Conservation (phyloP, 2,113 vertebrate species). For the Anhinga rufa region DNA sequence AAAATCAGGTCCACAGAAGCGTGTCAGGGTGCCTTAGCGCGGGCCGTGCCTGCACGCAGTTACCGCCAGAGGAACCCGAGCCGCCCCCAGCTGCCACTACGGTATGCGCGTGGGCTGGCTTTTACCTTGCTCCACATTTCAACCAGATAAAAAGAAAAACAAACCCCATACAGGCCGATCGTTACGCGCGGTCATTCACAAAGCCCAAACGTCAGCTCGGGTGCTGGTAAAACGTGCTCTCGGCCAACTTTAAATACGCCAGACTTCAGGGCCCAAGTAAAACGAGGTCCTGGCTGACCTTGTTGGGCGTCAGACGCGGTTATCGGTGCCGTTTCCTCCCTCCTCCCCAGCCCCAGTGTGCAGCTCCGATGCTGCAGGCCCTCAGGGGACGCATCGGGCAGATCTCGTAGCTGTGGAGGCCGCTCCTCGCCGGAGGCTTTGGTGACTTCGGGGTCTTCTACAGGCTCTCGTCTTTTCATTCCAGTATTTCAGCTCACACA, state of each 20-base stretch:
- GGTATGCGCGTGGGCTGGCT: rapidly evolving
- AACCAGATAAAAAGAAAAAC: too few species aligned
- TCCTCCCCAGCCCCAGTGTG: background rate
- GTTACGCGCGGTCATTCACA: rapidly evolving
- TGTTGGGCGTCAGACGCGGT: rapidly evolving
- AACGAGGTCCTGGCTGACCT: background rate
- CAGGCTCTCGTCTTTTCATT: background rate
- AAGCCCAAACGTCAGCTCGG: rapidly evolving
- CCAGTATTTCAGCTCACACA: background rate
- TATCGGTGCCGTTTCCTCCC: background rate
- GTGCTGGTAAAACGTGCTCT: too few species aligned
- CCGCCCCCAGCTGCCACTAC: background rate
- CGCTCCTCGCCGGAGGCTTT: background rate
- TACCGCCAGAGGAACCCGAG: background rate
- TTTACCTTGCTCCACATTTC: background rate
- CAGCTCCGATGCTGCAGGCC: background rate
- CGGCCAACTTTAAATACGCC: rapidly evolving
- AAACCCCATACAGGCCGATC: too few species aligned
- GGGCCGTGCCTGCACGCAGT: background rate
- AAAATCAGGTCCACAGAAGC: rapidly evolving
- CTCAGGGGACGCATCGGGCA: rapidly evolving
- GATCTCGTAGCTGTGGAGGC: background rate
- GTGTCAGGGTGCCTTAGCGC: rapidly evolving
- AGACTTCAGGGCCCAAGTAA: rapidly evolving
- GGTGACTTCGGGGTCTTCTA: background rate